These are phyloP conservation scores for Urosaurus nigricauda DNA, from an alignment of 2,797 vertebrate species.

Conservation along the genomic window DNA sequence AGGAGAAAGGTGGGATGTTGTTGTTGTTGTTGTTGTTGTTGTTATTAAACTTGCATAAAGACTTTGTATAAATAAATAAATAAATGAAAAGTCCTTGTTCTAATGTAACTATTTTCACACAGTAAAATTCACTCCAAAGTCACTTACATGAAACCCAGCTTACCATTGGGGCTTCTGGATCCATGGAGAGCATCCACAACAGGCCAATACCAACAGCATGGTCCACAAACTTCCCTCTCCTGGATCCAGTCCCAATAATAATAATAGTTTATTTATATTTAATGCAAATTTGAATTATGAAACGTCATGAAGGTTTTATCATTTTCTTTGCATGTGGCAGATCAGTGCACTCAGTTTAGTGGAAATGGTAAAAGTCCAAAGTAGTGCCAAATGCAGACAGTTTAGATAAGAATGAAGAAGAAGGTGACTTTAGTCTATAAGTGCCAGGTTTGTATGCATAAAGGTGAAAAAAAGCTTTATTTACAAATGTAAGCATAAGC, in stretches of 20 bases:
- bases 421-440: neutral
- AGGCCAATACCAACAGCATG: no score
- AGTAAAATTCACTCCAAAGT: neutral
- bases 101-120: neutral
- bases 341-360: neutral
- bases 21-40: no score
- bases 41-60: neutral
- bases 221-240: no score
- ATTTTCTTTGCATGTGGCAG: neutral
- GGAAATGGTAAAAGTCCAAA: conserved; percentile 15
- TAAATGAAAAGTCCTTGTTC: neutral
- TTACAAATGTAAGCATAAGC: neutral
- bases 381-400: neutral
- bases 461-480: neutral
- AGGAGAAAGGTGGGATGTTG: no score
- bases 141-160: neutral
- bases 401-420: neutral
- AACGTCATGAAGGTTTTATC: neutral
- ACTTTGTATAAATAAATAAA: neutral
- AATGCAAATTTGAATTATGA: neutral
- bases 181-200: no score
- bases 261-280: no score
- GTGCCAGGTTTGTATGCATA: neutral
- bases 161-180: no score
- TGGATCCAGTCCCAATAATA: no score